Conservation (phyloP, 2,113 vertebrate genomes). For the Pseudopodoces humilis region DNA sequence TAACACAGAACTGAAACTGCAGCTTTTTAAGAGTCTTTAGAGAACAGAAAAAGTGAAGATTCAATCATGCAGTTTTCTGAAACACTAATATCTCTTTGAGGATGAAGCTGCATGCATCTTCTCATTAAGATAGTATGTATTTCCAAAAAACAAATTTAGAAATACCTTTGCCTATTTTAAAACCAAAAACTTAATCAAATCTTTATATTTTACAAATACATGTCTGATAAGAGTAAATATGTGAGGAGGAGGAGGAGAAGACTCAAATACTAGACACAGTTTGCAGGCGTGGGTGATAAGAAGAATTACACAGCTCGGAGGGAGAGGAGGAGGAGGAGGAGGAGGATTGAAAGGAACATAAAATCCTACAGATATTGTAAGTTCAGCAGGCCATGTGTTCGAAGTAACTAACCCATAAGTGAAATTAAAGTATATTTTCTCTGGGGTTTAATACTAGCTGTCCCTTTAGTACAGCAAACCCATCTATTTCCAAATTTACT, state of each 20-base stretch:
- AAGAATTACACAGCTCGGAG: slow-evolving; percentile 11
- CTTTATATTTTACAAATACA: slow-evolving; percentile 36
- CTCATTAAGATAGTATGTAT: background rate
- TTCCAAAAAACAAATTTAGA: background rate
- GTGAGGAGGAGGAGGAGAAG: slow-evolving; percentile 34
- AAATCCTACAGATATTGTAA: slow-evolving; percentile 40
- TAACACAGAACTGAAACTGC: background rate
- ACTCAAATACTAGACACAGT: slow-evolving; percentile 55
- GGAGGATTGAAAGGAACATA: slow-evolving; percentile 53
- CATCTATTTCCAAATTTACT: background rate
- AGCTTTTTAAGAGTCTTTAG: background rate
- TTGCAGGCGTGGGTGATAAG: slow-evolving; percentile 47
- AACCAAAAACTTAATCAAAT: slow-evolving; percentile 10
- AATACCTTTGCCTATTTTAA: slow-evolving; percentile 36
- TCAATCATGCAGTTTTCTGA: background rate
- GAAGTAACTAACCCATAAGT: slow-evolving; percentile 15
- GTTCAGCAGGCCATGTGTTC: slow-evolving; percentile 31
- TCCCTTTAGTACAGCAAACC: background rate
- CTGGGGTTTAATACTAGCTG: background rate
- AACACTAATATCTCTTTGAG: background rate
- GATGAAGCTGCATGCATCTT: background rate
- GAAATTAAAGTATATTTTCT: background rate
- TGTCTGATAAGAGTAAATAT: slow-evolving; percentile 34
- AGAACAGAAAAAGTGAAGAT: background rate
- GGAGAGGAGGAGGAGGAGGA: slow-evolving; percentile 28